These are phyloP conservation scores for Drosophila paramelanica DNA, from an alignment of 2,888 invertebrate genomes.

Conservation along the genomic window DNA sequence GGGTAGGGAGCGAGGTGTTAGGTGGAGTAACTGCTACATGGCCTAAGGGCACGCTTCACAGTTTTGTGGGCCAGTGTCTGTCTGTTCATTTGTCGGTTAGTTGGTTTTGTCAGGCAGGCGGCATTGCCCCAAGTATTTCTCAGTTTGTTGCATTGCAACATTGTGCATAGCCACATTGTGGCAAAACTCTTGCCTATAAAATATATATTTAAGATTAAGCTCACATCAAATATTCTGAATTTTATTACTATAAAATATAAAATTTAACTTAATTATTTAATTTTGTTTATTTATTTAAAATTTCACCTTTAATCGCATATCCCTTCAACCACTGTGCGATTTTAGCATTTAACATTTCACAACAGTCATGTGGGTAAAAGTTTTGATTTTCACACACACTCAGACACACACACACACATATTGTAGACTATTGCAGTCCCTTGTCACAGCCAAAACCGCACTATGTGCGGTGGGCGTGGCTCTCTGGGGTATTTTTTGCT, in stretches of 20 bases:
- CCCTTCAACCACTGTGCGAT: constrained; percentile 40
- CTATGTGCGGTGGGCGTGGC: constrained; percentile 16
- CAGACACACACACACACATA: not conserved
- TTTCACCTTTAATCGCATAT: not conserved
- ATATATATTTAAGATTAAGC: too few relatives aligned
- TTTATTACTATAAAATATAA: not conserved
- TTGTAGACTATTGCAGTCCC: constrained; percentile 23
- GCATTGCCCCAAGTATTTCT: constrained; percentile 33
- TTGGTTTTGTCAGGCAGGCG: constrained; percentile 33
- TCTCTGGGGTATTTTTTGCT: constrained; percentile 40
- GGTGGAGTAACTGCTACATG: constrained; percentile 10
- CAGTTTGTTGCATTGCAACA: constrained; percentile 50
- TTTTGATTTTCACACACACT: constrained; percentile 41
- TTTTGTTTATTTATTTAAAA: not conserved
- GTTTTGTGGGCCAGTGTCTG: constrained; percentile 41
- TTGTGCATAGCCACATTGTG: constrained; percentile 20
- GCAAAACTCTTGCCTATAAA: constrained; percentile 3
- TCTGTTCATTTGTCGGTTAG: constrained; percentile 35
- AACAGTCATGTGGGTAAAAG: constrained; percentile 44
- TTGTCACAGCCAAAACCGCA: constrained; percentile 33
- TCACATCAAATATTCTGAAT: too few relatives aligned
- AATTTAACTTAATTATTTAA: not conserved
- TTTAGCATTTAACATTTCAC: constrained; percentile 53
- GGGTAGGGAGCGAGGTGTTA: constrained; percentile 6
- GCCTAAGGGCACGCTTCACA: constrained; percentile 38